Percentiles rank a stretch among this genome's conserved stretches.
phyloP scores from a whole-genome alignment of 2,797 vertebrate species.

The Sebastes miniatus region DNA sequence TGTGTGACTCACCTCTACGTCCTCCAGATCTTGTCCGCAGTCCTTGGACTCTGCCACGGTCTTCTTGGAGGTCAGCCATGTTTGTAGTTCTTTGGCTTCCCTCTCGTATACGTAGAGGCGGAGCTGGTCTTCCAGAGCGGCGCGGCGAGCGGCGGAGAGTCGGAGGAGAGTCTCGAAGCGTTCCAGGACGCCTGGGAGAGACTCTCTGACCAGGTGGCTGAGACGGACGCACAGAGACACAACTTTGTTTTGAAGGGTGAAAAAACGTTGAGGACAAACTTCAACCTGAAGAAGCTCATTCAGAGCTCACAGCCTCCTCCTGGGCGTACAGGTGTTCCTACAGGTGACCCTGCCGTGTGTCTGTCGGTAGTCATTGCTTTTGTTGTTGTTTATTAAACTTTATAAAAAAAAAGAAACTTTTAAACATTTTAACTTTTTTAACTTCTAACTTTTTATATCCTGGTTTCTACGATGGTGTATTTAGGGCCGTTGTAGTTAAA shows the following conservation, averaged over 20 bases:
- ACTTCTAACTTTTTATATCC: no score
- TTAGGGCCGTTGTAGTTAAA: no score
- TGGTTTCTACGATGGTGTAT: no score
- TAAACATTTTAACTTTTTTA: no score
- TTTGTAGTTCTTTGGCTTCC: slow-evolving; percentile 85
- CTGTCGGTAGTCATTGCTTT: not conserved
- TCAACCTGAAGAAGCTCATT: no score
- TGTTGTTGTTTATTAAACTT: no score
- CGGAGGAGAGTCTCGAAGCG: slow-evolving; percentile 76
- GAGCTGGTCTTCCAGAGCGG: slow-evolving; percentile 80
- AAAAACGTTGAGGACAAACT: no score
- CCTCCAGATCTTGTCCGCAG: slow-evolving; percentile 88
- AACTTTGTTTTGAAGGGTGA: not conserved
- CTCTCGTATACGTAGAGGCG: slow-evolving; percentile 85
- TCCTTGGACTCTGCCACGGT: slow-evolving; percentile 82
- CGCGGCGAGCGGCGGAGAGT: slow-evolving; percentile 72
- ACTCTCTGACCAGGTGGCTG: slow-evolving; percentile 68
- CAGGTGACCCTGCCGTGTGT: not conserved
- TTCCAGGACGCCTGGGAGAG: slow-evolving; percentile 70
- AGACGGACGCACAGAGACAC: not conserved
- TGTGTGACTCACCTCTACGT: slow-evolving; percentile 78
- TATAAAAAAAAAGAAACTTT: no score
- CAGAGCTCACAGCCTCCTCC: no score
- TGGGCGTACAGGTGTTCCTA: not conserved
- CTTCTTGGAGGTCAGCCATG: slow-evolving; percentile 86